Evolutionary conservation across 2,888 invertebrate genomes (phyloP), one percentile per base, ranked within the genome.

Genomic region (Philopedon plagiatum): DNA sequence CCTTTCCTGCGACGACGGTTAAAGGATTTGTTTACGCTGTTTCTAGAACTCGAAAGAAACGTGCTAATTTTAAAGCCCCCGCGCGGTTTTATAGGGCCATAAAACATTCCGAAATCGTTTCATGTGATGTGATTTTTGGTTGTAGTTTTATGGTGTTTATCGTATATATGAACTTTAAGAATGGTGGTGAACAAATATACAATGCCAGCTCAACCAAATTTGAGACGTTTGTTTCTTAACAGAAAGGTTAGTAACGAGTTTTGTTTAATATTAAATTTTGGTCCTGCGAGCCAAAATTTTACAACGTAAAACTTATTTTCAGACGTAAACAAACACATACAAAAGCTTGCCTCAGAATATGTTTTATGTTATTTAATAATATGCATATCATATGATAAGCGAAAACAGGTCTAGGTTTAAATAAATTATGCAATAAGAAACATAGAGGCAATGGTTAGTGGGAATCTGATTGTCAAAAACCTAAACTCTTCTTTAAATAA

Each of bases 181-280:
- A 85, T 85, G 85, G 85, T 84, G 80, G 84, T 84, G 70, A 84
- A 84, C 75, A 83, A 83, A 78, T 82, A 83, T 63, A 82, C 80
- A 58, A 81, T 84, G 83, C 82, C 82, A 76, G 79, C 80, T 34
- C 81, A 83, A 75, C 82, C 83, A 46, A 81, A 83, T 73, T 76
- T 83, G 78, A 80, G 83, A 65, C 79, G 84, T 61, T 75, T 82
- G 66, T 82, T 85, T 73, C 78, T 84, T 64, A 83, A 81, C 70
- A 78, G 83, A 81, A 85, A 84, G 85, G 85, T 75, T 34, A 32
- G 71, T 69, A 15, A 11, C 21, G 21, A 15, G 5, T 54, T 51
- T 34, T 15, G 8, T 18, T n/a, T n/a, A 44, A 18, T 19, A 18
- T 2, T 9, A 51, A 51, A 29, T 2, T 23, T 21, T 26, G 9